Evolutionary conservation across 1,140 invertebrate genomes (phyloP).

Genomic region (Eumaeus atala): DNA sequence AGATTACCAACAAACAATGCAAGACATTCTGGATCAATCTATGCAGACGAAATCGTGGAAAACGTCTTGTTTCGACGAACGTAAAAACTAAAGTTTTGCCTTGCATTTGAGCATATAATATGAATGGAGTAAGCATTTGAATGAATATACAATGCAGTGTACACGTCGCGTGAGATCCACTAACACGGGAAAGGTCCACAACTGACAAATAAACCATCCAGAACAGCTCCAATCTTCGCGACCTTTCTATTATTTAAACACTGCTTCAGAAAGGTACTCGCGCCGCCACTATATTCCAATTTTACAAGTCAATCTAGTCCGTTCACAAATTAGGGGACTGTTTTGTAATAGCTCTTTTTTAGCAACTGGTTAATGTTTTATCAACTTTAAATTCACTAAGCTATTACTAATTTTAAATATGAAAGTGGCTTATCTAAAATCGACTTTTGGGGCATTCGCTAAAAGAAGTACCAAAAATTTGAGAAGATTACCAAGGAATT

Average conservation of each 20-base stretch:
- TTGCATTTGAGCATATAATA: conserved; percentile 15
- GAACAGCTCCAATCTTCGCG: conserved; percentile 62
- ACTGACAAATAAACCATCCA: conserved; percentile 70
- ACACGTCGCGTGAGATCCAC: conserved; percentile 48
- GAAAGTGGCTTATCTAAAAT: no score
- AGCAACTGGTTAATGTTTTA: no score
- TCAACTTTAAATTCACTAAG: no score
- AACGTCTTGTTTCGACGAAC: no score
- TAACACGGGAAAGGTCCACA: conserved; percentile 59
- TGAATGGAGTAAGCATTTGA: conserved; percentile 39
- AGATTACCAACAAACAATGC: no score
- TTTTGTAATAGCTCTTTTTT: conserved; percentile 13
- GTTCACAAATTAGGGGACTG: background rate
- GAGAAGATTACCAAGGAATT: no score
- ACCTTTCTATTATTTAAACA: conserved; percentile 69
- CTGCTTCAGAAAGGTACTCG: conserved; percentile 52
- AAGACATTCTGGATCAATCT: no score
- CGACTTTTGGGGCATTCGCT: no score
- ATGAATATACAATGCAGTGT: conserved; percentile 61
- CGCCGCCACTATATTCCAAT: conserved; percentile 20
- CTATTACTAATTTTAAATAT: no score
- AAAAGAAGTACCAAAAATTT: no score
- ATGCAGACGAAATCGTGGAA: no score
- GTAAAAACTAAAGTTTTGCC: no score
- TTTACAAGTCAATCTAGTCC: conserved; percentile 13